These are phyloP conservation scores for Odocoileus hemionus DNA, from an alignment of 2,113 vertebrate species.

Conservation along the genomic window DNA sequence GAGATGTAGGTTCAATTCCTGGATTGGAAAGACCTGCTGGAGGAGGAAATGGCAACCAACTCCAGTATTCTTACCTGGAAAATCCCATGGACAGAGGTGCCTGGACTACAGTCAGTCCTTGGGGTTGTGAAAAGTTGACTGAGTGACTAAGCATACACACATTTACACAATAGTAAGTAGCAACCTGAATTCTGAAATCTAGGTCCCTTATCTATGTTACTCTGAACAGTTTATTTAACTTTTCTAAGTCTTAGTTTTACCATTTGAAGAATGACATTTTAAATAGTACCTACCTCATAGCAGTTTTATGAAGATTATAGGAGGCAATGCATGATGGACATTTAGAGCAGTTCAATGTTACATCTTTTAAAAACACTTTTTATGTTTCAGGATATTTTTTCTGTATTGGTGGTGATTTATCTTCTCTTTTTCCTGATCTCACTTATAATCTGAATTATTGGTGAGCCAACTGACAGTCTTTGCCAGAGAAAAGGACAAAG, in stretches of 20 bases:
- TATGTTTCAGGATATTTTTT: not conserved
- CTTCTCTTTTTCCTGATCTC: constrained; percentile 10
- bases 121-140: not conserved
- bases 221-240: not conserved
- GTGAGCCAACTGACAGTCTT: constrained; percentile 30
- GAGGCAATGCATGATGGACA: not conserved
- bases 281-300: not conserved
- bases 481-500: constrained; percentile 46
- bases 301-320: not conserved
- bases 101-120: not conserved
- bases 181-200: not conserved
- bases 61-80: not conserved
- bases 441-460: constrained; percentile 50
- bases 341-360: not conserved
- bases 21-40: not conserved
- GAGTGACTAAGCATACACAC: not conserved
- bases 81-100: not conserved
- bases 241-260: constrained; percentile 10
- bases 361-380: not conserved
- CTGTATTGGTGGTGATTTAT: constrained; percentile 16
- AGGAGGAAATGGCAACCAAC: not conserved
- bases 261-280: not conserved
- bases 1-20: not conserved
- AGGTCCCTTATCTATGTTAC: not conserved
- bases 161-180: not conserved